Evolutionary conservation across 1,140 invertebrate species (phyloP).

Genomic region (Nasonia vitripennis): DNA sequence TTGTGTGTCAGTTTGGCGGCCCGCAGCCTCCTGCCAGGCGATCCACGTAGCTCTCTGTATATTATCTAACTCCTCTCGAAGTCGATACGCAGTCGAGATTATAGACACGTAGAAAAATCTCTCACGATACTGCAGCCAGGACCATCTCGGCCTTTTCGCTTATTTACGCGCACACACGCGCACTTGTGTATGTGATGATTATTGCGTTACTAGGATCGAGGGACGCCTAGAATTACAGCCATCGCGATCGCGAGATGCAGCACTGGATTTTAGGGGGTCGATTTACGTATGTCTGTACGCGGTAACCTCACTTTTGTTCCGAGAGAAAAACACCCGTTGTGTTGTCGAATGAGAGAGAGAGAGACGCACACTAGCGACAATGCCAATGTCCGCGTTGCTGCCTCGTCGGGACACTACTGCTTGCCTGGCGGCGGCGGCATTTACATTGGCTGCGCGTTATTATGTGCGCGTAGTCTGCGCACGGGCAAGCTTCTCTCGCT

Average conservation of each 20-base stretch:
- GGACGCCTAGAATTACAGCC: not conserved
- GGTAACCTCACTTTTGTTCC: not conserved
- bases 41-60: no score
- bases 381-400: not conserved
- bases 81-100: not conserved
- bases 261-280: no score
- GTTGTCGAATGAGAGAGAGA: not conserved
- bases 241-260: not conserved
- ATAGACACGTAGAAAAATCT: not conserved
- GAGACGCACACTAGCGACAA: not conserved
- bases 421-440: not conserved
- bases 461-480: not conserved
- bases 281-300: no score
- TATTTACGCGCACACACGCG: not conserved
- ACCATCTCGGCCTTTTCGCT: not conserved
- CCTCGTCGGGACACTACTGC: not conserved
- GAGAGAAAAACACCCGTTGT: not conserved
- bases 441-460: constrained; percentile 1
- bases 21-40: not conserved
- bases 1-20: not conserved
- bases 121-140: not conserved
- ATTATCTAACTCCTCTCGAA: not conserved
- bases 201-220: not conserved
- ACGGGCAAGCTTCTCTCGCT: not conserved
- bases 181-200: not conserved